Conservation (phyloP, 1,140 invertebrate genomes). For the Heliconius eleuchia region DNA sequence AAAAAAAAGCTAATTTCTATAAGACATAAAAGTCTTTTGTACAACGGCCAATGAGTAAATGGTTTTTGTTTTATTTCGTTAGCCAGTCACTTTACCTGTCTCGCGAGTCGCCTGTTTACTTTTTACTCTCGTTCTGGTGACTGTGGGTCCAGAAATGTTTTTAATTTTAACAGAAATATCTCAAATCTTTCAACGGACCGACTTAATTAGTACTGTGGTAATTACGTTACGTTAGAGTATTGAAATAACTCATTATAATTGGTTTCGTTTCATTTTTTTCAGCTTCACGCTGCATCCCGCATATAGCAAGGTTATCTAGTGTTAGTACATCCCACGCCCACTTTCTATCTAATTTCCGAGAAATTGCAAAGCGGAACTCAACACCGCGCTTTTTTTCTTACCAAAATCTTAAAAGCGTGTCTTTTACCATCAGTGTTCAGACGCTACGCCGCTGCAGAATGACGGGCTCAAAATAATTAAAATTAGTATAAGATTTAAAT, state of each 20-base stretch:
- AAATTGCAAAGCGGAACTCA: no score
- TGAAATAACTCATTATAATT: not conserved
- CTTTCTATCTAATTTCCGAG: no score
- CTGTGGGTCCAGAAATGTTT: constrained; percentile 17
- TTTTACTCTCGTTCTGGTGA: constrained; percentile 23
- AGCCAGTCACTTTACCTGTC: constrained; percentile 18
- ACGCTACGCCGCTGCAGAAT: no score
- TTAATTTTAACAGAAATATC: constrained; percentile 23
- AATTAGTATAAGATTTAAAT: no score
- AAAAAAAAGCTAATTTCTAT: constrained; percentile 3
- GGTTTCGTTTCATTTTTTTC: not conserved
- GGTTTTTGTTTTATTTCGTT: constrained; percentile 18
- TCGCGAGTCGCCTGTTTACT: constrained; percentile 13
- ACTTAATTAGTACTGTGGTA: constrained; percentile 25
- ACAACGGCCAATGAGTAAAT: constrained; percentile 11
- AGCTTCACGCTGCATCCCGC: not conserved
- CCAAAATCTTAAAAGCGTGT: no score
- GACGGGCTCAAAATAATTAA: no score
- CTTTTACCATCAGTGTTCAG: no score
- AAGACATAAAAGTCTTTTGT: constrained; percentile 8
- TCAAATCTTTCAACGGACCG: constrained; percentile 9
- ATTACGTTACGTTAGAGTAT: not conserved
- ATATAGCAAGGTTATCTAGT: not conserved
- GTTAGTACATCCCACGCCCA: no score
- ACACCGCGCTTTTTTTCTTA: no score